Evolutionary conservation across 2,797 vertebrate species (phyloP).

Genomic region (Coregonus suidteri): DNA sequence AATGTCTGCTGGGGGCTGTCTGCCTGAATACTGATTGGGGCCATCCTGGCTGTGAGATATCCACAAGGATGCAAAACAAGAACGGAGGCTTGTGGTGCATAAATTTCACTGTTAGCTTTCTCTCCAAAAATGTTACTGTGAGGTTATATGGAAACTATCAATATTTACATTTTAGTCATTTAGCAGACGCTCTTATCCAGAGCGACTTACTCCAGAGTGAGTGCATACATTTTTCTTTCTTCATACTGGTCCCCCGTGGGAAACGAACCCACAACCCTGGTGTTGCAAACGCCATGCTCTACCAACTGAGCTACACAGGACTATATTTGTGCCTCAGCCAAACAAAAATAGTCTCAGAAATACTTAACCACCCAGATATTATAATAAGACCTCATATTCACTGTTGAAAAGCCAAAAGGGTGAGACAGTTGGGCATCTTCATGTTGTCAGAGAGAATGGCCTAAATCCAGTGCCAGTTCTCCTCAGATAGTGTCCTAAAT

Average conservation of each 20-base stretch:
- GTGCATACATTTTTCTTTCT: too few species aligned
- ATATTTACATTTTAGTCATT: neutral
- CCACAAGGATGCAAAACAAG: constrained; percentile 44
- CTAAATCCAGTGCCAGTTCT: constrained; percentile 38
- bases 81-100: constrained; percentile 41
- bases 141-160: constrained; percentile 22
- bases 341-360: neutral
- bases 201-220: too few species aligned
- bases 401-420: neutral
- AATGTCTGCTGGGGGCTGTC: constrained; percentile 51
- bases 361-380: neutral
- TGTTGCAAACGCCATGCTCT: too few species aligned
- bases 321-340: neutral
- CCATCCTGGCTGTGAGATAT: constrained; percentile 53
- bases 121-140: constrained; percentile 39
- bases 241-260: too few species aligned
- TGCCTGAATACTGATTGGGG: constrained; percentile 68
- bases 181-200: too few species aligned
- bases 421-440: constrained; percentile 5
- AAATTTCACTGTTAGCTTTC: constrained; percentile 44
- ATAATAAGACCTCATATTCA: neutral
- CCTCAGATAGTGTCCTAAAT: constrained; percentile 3
- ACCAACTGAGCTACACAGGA: too few species aligned
- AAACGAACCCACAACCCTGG: too few species aligned
- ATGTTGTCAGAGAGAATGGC: constrained; percentile 1